Conservation (phyloP, 2,888 invertebrate species). For the Bunonema sp. region DNA sequence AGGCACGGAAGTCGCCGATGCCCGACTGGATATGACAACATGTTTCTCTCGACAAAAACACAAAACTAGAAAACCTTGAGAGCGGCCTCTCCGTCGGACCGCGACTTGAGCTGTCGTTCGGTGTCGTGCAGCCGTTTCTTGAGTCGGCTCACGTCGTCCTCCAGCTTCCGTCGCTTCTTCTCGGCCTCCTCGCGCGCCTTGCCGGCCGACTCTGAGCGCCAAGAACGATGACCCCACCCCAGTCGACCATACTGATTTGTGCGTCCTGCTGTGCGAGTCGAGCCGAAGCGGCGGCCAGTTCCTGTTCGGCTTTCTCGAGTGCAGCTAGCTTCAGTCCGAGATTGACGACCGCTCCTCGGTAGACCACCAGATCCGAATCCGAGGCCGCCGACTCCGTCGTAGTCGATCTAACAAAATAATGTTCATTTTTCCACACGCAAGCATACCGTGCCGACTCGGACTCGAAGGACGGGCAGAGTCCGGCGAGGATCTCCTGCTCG, state of each 20-base stretch:
- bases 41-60: no score
- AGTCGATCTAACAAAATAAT: no score
- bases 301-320: conserved; percentile 26
- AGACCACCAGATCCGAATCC: conserved; percentile 21
- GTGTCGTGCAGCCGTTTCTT: conserved; percentile 36
- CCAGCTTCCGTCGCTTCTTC: conserved; percentile 33
- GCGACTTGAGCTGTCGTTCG: conserved; percentile 25
- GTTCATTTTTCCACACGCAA: no score
- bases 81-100: no score
- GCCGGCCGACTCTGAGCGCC: conserved; percentile 9
- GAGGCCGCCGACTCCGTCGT: no score
- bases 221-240: background rate
- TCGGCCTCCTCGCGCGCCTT: conserved; percentile 20
- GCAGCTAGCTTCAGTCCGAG: conserved; percentile 26
- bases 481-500: no score
- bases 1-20: no score
- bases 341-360: conserved; percentile 32
- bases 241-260: conserved; percentile 13
- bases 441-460: no score
- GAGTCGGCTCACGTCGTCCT: conserved; percentile 30
- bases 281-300: conserved; percentile 20
- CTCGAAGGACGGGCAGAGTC: no score
- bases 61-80: no score
- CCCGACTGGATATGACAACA: no score
- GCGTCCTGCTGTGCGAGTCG: conserved; percentile 11